Percentiles rank a stretch among this genome's conserved stretches.
phyloP scores from a whole-genome alignment of 92 coral and sea anemone genomes.

The Epizoanthus rinbou region DNA sequence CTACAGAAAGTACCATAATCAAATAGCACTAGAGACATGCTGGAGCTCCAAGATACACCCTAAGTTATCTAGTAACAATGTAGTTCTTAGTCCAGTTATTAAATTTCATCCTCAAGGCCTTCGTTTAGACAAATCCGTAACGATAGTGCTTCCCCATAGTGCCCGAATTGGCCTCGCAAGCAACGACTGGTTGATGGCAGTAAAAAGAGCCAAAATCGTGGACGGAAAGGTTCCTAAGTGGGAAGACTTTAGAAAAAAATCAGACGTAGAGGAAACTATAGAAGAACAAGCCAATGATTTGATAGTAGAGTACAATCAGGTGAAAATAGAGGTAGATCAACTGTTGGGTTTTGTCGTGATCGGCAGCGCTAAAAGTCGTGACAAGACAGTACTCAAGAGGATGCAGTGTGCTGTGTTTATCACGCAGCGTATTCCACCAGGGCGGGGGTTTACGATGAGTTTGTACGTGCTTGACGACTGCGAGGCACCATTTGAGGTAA shows the following conservation, averaged over 20 bases:
- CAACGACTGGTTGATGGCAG: slow-evolving; percentile 57
- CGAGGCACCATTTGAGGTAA: slow-evolving; percentile 72
- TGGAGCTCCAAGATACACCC: slow-evolving; percentile 26
- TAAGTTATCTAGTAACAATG: slow-evolving; percentile 32
- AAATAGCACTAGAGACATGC: slow-evolving; percentile 22
- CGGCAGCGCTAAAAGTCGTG: slow-evolving; percentile 50
- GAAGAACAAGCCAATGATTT: background rate
- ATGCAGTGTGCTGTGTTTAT: slow-evolving; percentile 73
- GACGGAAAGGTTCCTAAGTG: slow-evolving; percentile 10
- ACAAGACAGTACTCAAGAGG: slow-evolving; percentile 60
- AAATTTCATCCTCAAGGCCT: slow-evolving; percentile 56
- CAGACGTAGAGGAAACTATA: background rate
- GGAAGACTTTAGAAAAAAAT: slow-evolving; percentile 12
- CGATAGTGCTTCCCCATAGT: slow-evolving; percentile 66
- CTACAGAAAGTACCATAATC: slow-evolving; percentile 1
- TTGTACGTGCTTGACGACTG: slow-evolving; percentile 78
- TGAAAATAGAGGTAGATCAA: slow-evolving; percentile 46
- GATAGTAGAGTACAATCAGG: slow-evolving; percentile 41
- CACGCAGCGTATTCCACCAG: slow-evolving; percentile 39
- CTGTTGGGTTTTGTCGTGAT: slow-evolving; percentile 57
- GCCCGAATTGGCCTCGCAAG: slow-evolving; percentile 42
- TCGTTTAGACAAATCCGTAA: slow-evolving; percentile 21
- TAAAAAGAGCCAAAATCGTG: slow-evolving; percentile 16
- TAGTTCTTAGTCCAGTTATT: slow-evolving; percentile 75
- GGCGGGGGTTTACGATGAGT: slow-evolving; percentile 42